A percentile compares a stretch with the other conserved stretches of the same genome.
Evolutionary conservation across 1,140 invertebrate genomes (phyloP).

Genomic region (Caenorhabditis brenneri): DNA sequence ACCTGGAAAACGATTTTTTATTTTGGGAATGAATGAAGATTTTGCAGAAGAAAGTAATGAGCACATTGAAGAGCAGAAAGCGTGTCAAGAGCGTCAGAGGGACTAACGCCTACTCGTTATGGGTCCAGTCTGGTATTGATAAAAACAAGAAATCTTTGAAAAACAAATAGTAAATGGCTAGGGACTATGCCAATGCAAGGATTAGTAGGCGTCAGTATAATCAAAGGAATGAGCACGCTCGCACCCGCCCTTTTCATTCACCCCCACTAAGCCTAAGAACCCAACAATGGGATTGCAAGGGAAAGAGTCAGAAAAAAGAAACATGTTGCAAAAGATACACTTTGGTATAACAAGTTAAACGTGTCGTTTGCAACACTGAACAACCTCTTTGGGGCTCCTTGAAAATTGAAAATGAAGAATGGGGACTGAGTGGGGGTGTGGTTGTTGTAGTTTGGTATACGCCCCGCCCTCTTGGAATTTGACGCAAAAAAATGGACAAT

Average conservation of each 20-base stretch:
- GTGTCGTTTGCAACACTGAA: not conserved
- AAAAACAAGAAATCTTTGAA: not conserved
- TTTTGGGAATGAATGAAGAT: not conserved
- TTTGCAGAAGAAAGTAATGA: not conserved
- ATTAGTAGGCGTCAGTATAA: no score
- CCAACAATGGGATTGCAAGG: not conserved
- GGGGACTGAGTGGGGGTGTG: not conserved
- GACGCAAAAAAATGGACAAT: constrained; percentile 21
- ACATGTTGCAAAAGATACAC: not conserved
- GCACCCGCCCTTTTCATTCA: not conserved
- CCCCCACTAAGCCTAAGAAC: not conserved
- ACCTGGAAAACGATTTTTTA: not conserved
- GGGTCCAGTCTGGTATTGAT: not conserved
- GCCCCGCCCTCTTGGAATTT: not conserved
- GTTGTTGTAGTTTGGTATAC: not conserved
- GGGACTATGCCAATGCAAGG: no score
- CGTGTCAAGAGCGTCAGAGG: not conserved
- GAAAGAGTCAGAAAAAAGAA: not conserved
- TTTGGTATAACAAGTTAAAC: not conserved
- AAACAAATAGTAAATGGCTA: not conserved
- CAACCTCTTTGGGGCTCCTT: no score
- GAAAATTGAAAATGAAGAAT: not conserved
- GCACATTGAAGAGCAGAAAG: not conserved
- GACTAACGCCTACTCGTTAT: constrained; percentile 14
- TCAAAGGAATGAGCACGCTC: not conserved